Evolutionary conservation across 2,888 invertebrate species (phyloP), one percentile per base, ranked within the genome.

Genomic region (Eurois occulta): DNA sequence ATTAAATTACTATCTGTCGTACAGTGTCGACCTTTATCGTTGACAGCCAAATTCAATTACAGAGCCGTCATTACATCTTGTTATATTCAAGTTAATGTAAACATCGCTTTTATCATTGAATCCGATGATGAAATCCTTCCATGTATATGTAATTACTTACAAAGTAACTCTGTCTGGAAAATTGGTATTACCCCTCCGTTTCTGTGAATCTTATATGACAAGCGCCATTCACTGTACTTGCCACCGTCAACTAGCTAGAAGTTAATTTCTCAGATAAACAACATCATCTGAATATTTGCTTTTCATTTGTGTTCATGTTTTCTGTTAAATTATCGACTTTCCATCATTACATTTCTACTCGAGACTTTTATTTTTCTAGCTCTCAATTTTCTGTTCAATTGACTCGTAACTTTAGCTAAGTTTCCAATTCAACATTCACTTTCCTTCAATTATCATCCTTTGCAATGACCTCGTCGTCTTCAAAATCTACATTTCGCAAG

Each of bases 41-140:
- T 86, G 86, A 89, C 88, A 87, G 87, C 76, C 84, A 85, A 88
- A 91, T 89, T 90, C 84, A 90, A 90, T 91, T 90, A 89, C 81
- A 78, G 75, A 83, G 66, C 81, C 78, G 79, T 89, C 88, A 89
- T 90, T 88, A 88, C 86, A 84, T 87, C 86, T 89, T 87, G 88
- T 89, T 88, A 86, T 77, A 83, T 87, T 83, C 72, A 85, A 88
- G 86, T 90, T 86, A 86, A 83, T 90, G 86, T 91, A 89, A 91
- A 90, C 87, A 88, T 79, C 55, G 78, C 58, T 89, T 90, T 91
- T 87, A 82, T 87, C 88, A 89, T 86, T 62, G 72, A 71, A 76
- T 81, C 77, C 16, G 48, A 66, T 88, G 87, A 79, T 84, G 88
- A 90, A 90, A 90, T 87, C 35, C 48, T 81, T 52, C 58, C 35